Percentiles rank a stretch among this genome's conserved stretches.
These are phyloP conservation scores for Saturnia japonica DNA, from an alignment of 2,888 invertebrate species.

Conservation along the genomic window DNA sequence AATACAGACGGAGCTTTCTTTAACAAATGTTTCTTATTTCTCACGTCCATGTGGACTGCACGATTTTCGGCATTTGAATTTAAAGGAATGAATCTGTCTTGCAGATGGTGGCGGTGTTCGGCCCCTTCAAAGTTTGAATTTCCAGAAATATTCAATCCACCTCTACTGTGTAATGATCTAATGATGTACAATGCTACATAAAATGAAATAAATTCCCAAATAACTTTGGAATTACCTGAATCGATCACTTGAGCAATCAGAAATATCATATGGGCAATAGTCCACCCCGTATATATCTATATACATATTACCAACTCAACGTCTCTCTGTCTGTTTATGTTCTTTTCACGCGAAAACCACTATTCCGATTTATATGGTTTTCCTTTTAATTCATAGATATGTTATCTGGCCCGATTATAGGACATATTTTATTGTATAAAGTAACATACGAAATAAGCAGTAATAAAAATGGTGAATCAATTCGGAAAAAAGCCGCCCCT, in stretches of 20 bases:
- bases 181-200: background rate
- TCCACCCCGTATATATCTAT: too few relatives aligned
- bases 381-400: too few relatives aligned
- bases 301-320: too few relatives aligned
- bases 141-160: slow-evolving; percentile 45
- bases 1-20: slow-evolving; percentile 53
- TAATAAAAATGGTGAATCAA: too few relatives aligned
- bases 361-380: too few relatives aligned
- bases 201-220: background rate
- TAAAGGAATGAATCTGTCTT: slow-evolving; percentile 67
- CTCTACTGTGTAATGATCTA: background rate
- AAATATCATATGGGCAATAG: background rate
- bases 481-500: too few relatives aligned
- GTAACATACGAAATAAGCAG: too few relatives aligned
- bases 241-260: background rate
- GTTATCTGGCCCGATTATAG: too few relatives aligned
- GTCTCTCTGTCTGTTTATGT: too few relatives aligned
- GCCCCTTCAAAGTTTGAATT: slow-evolving; percentile 59
- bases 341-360: too few relatives aligned
- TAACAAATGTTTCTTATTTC: slow-evolving; percentile 62
- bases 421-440: too few relatives aligned
- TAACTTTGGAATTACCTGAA: background rate
- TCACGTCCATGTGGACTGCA: slow-evolving; percentile 75
- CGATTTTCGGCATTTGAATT: slow-evolving; percentile 59
- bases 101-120: slow-evolving; percentile 66